Percentiles rank a stretch among this genome's conserved stretches.
Conservation (phyloP, 2,797 vertebrate genomes). For the Eutrigla gurnardus region DNA sequence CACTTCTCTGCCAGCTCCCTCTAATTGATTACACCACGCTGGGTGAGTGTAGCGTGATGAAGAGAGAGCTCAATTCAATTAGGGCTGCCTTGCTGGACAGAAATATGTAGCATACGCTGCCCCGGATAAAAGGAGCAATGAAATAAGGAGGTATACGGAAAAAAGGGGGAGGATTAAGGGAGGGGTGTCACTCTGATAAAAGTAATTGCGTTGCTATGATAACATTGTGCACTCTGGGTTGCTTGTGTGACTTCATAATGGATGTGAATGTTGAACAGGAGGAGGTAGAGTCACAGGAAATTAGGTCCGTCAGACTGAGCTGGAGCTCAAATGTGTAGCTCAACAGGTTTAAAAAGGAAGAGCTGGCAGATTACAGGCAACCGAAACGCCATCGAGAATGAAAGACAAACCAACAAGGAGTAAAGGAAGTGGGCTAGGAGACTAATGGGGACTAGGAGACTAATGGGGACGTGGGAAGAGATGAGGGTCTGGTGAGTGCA, state of each 20-base stretch:
- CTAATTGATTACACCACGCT: conserved; percentile 75
- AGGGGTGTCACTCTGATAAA: conserved; percentile 46
- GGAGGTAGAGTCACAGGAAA: conserved; percentile 17
- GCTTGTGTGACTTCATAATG: conserved; percentile 51
- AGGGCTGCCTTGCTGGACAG: conserved; percentile 58
- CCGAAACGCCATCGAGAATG: too few species aligned
- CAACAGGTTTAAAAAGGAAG: background rate
- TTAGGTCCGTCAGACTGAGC: background rate
- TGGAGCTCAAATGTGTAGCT: background rate
- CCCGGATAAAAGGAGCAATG: conserved; percentile 40
- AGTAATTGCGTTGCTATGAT: conserved; percentile 66
- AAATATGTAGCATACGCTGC: conserved; percentile 57
- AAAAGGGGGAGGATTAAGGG: conserved; percentile 32
- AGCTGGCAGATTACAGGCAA: too few species aligned
- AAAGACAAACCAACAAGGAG: too few species aligned
- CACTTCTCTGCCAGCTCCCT: conserved; percentile 60
- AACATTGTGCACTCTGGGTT: conserved; percentile 38
- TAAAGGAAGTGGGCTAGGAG: too few species aligned
- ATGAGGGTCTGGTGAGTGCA: too few species aligned
- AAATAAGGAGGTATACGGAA: background rate
- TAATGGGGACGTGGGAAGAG: too few species aligned
- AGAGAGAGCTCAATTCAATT: conserved; percentile 79
- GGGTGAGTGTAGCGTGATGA: conserved; percentile 72
- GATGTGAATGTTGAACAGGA: conserved; percentile 28
- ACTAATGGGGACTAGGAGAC: too few species aligned